Conservation (phyloP, 1,140 invertebrate species). For the Drosophila pseudoananassae region DNA sequence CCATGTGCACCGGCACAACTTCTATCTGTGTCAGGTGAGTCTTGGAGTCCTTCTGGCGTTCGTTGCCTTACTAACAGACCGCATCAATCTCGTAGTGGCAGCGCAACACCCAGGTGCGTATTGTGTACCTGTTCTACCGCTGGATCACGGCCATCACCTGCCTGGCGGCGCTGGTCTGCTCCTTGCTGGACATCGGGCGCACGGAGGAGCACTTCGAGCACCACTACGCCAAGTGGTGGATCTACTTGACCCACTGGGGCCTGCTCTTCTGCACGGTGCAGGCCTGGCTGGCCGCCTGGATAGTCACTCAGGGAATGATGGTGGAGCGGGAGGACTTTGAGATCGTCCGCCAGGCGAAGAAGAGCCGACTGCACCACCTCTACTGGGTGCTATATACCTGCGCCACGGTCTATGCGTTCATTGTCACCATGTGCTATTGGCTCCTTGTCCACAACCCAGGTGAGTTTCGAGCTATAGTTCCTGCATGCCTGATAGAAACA, state of each 20-base stretch:
- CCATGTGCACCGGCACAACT: constrained; percentile 83
- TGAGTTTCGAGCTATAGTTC: constrained; percentile 33
- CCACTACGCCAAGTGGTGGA: constrained; percentile 86
- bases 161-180: constrained; percentile 85
- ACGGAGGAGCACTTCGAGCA: constrained; percentile 81
- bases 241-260: constrained; percentile 90
- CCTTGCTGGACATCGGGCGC: constrained; percentile 85
- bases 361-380: constrained; percentile 84
- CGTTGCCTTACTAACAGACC: background rate
- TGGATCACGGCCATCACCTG: constrained; percentile 86
- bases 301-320: constrained; percentile 84
- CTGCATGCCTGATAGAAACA: no score
- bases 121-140: constrained; percentile 86
- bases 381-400: constrained; percentile 88
- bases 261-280: constrained; percentile 85
- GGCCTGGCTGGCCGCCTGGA: constrained; percentile 80
- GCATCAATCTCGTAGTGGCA: constrained; percentile 82
- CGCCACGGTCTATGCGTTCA: constrained; percentile 87
- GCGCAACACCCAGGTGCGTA: constrained; percentile 81
- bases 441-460: constrained; percentile 79
- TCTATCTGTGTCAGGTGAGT: constrained; percentile 81
- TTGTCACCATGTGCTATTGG: constrained; percentile 85
- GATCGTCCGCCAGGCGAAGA: constrained; percentile 78
- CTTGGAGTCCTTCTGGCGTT: background rate
- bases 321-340: constrained; percentile 83